These are phyloP conservation scores for Trichechus manatus DNA, from an alignment of 2,113 vertebrate genomes.

Conservation along the genomic window DNA sequence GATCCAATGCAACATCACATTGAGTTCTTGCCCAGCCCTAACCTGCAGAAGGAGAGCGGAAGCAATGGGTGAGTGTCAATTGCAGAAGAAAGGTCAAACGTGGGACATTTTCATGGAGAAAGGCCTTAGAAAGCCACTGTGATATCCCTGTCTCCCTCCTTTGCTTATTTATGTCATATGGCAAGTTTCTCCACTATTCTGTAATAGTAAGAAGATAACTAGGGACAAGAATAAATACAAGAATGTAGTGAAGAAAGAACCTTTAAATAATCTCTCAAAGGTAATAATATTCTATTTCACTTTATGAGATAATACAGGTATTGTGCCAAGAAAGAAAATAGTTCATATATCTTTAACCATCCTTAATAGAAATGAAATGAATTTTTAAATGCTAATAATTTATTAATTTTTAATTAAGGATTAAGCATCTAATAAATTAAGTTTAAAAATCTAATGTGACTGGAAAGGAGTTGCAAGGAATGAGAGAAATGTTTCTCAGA, in stretches of 20 bases:
- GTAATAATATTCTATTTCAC: constrained; percentile 42
- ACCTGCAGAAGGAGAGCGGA: not conserved
- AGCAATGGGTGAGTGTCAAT: not conserved
- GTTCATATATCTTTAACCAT: not conserved
- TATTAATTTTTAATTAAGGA: not conserved
- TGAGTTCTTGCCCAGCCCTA: not conserved
- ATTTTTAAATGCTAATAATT: constrained; percentile 54
- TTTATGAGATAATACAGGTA: constrained; percentile 51
- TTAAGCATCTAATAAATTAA: constrained; percentile 48
- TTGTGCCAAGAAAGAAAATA: constrained; percentile 47
- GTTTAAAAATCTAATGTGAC: constrained; percentile 28
- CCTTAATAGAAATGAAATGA: constrained; percentile 41
- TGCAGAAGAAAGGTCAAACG: not conserved
- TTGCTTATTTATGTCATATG: not conserved
- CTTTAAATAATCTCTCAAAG: constrained; percentile 50
- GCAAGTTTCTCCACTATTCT: constrained; percentile 31
- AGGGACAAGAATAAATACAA: not conserved
- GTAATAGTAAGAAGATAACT: not conserved
- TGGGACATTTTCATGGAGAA: not conserved
- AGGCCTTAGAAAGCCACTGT: not conserved
- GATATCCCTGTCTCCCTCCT: not conserved
- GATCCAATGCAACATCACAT: not conserved
- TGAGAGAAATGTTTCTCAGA: constrained; percentile 45
- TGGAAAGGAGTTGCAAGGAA: not conserved
- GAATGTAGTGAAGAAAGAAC: not conserved